phyloP scores from a whole-genome alignment of 2,888 invertebrate genomes.

The Trachelus stipa region DNA sequence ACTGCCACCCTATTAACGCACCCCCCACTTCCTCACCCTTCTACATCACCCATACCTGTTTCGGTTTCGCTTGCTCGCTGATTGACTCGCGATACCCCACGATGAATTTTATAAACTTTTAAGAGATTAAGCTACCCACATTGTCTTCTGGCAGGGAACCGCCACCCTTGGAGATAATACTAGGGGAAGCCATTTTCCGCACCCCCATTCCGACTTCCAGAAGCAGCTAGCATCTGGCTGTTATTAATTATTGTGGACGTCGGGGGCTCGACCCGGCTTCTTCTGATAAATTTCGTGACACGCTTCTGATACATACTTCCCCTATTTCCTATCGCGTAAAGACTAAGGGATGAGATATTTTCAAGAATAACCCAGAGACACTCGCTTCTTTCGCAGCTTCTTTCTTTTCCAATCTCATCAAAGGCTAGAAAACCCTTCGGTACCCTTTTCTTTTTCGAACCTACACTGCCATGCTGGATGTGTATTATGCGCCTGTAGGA shows the following conservation, averaged over 20 bases:
- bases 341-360: too few species aligned
- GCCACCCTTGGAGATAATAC: slow-evolving; percentile 15
- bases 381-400: too few species aligned
- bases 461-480: too few species aligned
- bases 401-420: background rate
- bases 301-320: too few species aligned
- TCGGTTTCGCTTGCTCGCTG: too few species aligned
- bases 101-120: slow-evolving; percentile 13
- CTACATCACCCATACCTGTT: too few species aligned
- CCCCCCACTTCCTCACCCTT: background rate
- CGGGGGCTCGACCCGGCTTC: slow-evolving; percentile 32
- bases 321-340: too few species aligned
- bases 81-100: too few species aligned
- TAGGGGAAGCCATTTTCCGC: slow-evolving; percentile 2
- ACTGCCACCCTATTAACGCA: too few species aligned
- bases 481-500: too few species aligned
- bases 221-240: slow-evolving; percentile 21
- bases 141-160: slow-evolving; percentile 16
- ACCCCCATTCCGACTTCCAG: background rate
- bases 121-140: slow-evolving; percentile 22
- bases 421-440: slow-evolving; percentile 14
- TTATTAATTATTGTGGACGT: slow-evolving; percentile 52
- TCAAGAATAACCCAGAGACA: too few species aligned
- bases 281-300: slow-evolving; percentile 39
- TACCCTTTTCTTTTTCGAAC: too few species aligned